Percentiles rank a stretch among this genome's conserved stretches.
Evolutionary conservation across 2,888 invertebrate species (phyloP).

Genomic region (Hydrotaea diabolus): DNA sequence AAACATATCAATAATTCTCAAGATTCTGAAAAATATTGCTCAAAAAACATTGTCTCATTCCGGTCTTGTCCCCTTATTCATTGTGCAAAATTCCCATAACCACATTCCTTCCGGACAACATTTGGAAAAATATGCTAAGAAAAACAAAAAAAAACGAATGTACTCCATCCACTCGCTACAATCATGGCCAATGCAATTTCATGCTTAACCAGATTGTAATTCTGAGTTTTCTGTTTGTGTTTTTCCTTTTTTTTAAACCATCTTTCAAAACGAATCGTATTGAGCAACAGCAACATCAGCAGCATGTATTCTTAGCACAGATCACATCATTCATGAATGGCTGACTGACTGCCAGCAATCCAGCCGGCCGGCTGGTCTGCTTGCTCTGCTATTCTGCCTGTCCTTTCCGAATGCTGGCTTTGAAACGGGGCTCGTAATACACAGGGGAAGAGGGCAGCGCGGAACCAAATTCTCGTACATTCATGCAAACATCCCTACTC

Average conservation of each 20-base stretch:
- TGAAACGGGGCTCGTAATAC: too few species aligned
- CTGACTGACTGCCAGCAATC: background rate
- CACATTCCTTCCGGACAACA: constrained; percentile 39
- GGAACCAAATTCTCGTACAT: too few species aligned
- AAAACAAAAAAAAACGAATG: too few species aligned
- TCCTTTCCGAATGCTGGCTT: background rate
- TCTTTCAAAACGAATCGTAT: background rate
- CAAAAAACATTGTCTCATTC: too few species aligned
- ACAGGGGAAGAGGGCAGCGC: too few species aligned
- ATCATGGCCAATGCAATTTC: constrained; percentile 24
- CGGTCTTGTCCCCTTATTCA: background rate
- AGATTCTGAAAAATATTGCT: too few species aligned
- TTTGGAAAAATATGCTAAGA: background rate
- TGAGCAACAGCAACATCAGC: constrained; percentile 22
- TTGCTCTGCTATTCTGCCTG: constrained; percentile 46
- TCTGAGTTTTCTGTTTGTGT: background rate
- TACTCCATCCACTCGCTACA: constrained; percentile 16
- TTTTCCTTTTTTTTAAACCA: background rate
- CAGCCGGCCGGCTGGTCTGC: too few species aligned
- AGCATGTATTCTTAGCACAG: constrained; percentile 38
- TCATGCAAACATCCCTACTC: background rate
- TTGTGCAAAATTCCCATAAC: constrained; percentile 47
- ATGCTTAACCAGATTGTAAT: constrained; percentile 13
- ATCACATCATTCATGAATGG: constrained; percentile 54
- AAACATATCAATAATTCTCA: too few species aligned